Evolutionary conservation across 2,888 invertebrate genomes (phyloP), one percentile per base, ranked within the genome.

Genomic region (Carpatolechia fugitivella): DNA sequence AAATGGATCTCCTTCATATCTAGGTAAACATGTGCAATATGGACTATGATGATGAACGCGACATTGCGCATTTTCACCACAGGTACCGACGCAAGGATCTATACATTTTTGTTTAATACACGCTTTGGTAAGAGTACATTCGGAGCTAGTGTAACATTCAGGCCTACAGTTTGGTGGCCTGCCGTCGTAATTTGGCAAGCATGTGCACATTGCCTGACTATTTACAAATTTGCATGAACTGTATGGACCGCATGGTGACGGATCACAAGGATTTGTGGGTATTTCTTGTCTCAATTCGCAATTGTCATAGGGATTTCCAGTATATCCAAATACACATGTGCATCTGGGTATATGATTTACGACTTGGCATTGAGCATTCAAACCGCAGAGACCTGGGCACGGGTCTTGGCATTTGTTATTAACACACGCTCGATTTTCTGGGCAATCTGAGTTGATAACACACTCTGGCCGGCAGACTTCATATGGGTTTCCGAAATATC

Each of bases 171-270:
- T 92, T 31, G 94, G 93, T 58, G 97, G 96, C 69, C 91, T 93
- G 13, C 97, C 96, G 35, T 92, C 87, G 68, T 93, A 95, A 58
- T 92, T 91, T 14, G 92, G 86, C 55, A 93, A 78, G 64, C 96
- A 96, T 1, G 93, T 91, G 71, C 96, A 96, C 10, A 93, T 88
- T 1, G 94, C 94, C 68, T 93, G 92, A 52, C 91, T 88, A 62
- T 93, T 92, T 18, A 88, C 76, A 59, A 91, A 91, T 58, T 91
- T 91, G 71, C 96, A 96, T 62, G 92, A 87, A 58, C 95, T 93
- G 74, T 95, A 93, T n/a, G 93, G 92, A 29, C 96, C 96, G 76
- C 96, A 96, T 1, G 96, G 95, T 49, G 94, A 94, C 41, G 95
- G 95, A 56, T 91, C 82, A 72, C 96, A 96, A 30, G 95, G 94